Evolutionary conservation across 2,888 invertebrate genomes (phyloP).

Genomic region (Schrankia costaestrigalis): DNA sequence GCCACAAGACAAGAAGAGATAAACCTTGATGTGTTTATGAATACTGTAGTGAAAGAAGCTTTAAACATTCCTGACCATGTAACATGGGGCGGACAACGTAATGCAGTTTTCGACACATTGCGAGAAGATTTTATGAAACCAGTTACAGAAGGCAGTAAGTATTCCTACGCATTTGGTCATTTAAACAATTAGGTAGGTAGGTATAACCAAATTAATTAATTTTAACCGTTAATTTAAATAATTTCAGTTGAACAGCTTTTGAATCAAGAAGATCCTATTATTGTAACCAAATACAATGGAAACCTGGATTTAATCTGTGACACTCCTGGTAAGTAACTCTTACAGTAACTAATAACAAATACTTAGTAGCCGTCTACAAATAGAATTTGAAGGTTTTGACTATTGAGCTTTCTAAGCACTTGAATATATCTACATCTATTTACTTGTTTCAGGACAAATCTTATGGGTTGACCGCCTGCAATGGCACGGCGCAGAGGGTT

Average conservation of each 20-base stretch:
- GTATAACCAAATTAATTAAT: too few species aligned
- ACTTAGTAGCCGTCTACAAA: neutral
- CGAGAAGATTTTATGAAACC: constrained; percentile 90
- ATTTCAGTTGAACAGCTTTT: constrained; percentile 84
- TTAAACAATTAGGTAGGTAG: too few species aligned
- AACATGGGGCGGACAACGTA: constrained; percentile 83
- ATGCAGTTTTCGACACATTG: constrained; percentile 81
- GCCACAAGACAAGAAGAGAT: constrained; percentile 35
- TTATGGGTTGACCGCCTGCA: constrained; percentile 87
- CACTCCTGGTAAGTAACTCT: constrained; percentile 83
- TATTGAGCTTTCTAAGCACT: too few species aligned
- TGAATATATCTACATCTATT: too few species aligned
- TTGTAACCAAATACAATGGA: constrained; percentile 87
- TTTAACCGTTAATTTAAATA: too few species aligned
- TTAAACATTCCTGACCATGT: constrained; percentile 83
- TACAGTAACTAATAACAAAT: neutral
- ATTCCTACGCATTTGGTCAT: constrained; percentile 1
- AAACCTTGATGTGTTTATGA: constrained; percentile 83
- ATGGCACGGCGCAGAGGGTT: constrained; percentile 82
- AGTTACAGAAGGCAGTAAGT: constrained; percentile 79
- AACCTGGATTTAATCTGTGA: constrained; percentile 92
- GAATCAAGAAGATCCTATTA: constrained; percentile 82
- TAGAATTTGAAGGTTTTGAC: neutral
- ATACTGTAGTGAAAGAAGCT: constrained; percentile 83
- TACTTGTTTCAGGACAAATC: constrained; percentile 87